Base-by-base conservation (phyloP, 2,888 invertebrate genomes). In the Colostygia pectinataria region DNA sequence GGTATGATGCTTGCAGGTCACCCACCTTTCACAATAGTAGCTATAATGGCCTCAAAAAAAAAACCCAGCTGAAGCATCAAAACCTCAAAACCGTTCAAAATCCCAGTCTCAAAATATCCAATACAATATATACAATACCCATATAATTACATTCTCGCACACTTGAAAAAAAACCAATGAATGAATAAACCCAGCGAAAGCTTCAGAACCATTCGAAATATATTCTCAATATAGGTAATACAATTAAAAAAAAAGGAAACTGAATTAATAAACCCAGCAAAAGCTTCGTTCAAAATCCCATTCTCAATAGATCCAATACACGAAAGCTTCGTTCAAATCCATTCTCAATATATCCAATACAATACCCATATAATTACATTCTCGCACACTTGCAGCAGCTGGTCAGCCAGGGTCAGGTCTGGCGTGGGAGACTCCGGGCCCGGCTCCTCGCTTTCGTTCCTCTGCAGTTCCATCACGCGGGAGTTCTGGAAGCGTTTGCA, bases 351-450 rank as follows among this genome's bases (percentile, higher is more conserved):
- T 20, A 23, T 56, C 60, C 61, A 57, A 50, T 63, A 65, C 70
- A 71, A 71, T 90, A 90, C 90, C 90, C 90, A 90, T 68, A 86
- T 70, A 72, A 90, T 89, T 82, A 85, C 88, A 83, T 86, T 83
- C 71, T 86, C 83, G 65, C 67, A 73, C 54, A 73, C 74, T 27
- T 75, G 69, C 9, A 89, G 65, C 45, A 81, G 66, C 34, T 74
- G 76, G 53, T 89, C 90, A 20, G 87, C 80, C 18, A 87, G 65
- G 10, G 81, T 77, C 18, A 88, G 66, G 57, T 80, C 77, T 20
- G 37, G 76, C 66, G 6, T 37, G 4, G 29, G 7, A 8, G 38
- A 28, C 33, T 43, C 52, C 15, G 20, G 33, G 2, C 25, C 44
- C 18, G 44, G 34, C 1, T 20, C 24, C 38, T 33, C 39, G 2